Conservation (phyloP, 2,888 invertebrate species). For the Chorisops tibialis region DNA sequence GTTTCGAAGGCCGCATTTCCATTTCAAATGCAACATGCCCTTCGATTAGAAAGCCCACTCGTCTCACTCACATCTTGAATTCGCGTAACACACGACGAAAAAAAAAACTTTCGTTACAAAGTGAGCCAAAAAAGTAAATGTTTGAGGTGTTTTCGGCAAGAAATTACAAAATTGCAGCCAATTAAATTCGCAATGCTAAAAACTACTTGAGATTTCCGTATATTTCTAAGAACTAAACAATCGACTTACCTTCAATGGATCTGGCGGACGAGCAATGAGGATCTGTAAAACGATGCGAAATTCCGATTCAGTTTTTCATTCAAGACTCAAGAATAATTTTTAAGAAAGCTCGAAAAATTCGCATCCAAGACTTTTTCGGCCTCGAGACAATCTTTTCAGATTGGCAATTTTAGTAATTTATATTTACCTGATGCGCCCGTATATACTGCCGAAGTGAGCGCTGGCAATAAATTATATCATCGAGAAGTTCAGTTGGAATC, state of each 20-base stretch:
- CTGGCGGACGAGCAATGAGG: not conserved
- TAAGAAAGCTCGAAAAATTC: too few relatives aligned
- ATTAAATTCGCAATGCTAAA: not conserved
- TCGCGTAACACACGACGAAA: not conserved
- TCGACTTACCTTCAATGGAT: constrained; percentile 25
- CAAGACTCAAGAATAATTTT: too few relatives aligned
- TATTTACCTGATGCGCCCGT: constrained; percentile 47
- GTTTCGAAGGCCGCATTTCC: too few relatives aligned
- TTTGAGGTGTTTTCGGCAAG: too few relatives aligned
- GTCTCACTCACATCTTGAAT: too few relatives aligned
- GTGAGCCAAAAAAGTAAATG: constrained; percentile 14
- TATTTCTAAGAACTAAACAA: not conserved
- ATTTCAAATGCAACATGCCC: too few relatives aligned
- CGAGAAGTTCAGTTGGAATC: constrained; percentile 45
- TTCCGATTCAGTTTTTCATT: constrained; percentile 10
- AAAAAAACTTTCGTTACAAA: constrained; percentile 22
- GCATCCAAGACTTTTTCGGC: too few relatives aligned
- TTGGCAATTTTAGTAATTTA: constrained; percentile 15
- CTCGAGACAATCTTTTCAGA: not conserved
- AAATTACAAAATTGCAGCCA: not conserved
- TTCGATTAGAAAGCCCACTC: not conserved
- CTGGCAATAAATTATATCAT: constrained; percentile 50
- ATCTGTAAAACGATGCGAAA: constrained; percentile 14
- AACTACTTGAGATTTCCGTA: not conserved
- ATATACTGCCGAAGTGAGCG: constrained; percentile 45